Evolutionary conservation across 2,888 invertebrate genomes (phyloP).

Genomic region (Crematogaster levior): DNA sequence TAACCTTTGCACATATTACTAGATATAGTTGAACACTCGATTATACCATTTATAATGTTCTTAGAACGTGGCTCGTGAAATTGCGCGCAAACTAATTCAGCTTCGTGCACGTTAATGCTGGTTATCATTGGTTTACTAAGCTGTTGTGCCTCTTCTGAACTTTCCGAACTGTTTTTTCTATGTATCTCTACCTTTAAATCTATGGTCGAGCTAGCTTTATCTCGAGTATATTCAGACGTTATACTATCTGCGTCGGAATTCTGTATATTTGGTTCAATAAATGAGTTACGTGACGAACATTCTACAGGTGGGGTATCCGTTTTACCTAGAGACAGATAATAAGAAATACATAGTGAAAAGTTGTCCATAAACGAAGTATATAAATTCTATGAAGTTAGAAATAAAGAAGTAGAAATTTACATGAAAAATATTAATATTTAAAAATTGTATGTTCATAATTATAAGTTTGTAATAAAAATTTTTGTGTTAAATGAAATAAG

Average conservation of each 20-base stretch:
- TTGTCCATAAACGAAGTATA: not conserved
- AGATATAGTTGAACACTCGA: not conserved
- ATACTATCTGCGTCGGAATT: conserved; percentile 85
- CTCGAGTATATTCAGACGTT: conserved; percentile 84
- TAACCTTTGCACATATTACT: not conserved
- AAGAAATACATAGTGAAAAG: not conserved
- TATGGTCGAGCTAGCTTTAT: conserved; percentile 85
- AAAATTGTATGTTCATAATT: conserved; percentile 23
- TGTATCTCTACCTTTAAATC: conserved; percentile 98
- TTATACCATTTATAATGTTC: conserved; percentile 78
- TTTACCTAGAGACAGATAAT: conserved; percentile 76
- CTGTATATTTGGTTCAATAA: conserved; percentile 84
- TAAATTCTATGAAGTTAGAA: not conserved
- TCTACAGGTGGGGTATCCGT: conserved; percentile 86
- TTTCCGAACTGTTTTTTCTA: conserved; percentile 95
- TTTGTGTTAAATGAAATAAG: not conserved
- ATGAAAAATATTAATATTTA: not conserved
- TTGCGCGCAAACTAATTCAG: conserved; percentile 76
- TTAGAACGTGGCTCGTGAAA: conserved; percentile 75
- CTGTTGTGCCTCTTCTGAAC: conserved; percentile 90
- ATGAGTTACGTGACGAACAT: conserved; percentile 87
- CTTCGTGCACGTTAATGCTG: conserved; percentile 79
- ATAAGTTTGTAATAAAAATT: not conserved
- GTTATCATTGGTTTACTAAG: conserved; percentile 79
- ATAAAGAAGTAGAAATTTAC: not conserved